These are phyloP conservation scores for Sphaerodactylus townsendi DNA, from an alignment of 2,113 vertebrate genomes.

Conservation along the genomic window DNA sequence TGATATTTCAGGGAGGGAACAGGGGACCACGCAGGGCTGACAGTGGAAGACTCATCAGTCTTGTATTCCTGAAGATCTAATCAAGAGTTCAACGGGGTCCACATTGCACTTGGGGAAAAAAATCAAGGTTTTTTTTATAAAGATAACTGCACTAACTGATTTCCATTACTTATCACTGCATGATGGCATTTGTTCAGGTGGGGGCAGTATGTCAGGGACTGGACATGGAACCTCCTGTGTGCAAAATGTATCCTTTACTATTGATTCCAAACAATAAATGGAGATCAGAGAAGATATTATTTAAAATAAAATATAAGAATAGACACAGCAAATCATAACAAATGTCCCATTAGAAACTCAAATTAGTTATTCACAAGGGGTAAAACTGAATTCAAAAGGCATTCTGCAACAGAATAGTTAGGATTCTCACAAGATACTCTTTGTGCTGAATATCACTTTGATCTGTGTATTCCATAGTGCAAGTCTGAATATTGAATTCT, in stretches of 20 bases:
- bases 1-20: too few relatives aligned
- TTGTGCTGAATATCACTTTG: slow-evolving; percentile 19
- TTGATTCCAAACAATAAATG: background rate
- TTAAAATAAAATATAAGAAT: background rate
- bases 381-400: background rate
- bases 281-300: background rate
- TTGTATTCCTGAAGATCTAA: too few relatives aligned
- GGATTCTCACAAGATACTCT: background rate
- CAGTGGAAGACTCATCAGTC: too few relatives aligned
- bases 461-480: slow-evolving; percentile 5
- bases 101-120: too few relatives aligned
- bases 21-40: too few relatives aligned
- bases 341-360: background rate
- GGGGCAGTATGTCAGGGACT: too few relatives aligned
- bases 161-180: too few relatives aligned
- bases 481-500: slow-evolving; percentile 22
- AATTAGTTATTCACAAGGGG: background rate
- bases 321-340: background rate
- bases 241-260: background rate
- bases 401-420: background rate
- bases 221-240: too few relatives aligned
- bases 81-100: too few relatives aligned
- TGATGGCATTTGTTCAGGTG: too few relatives aligned
- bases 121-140: too few relatives aligned
- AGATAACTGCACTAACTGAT: too few relatives aligned